A percentile compares a stretch with the other conserved stretches of the same genome.
These are phyloP conservation scores for Clarias fuscus DNA, from an alignment of 2,797 vertebrate genomes.

Conservation along the genomic window DNA sequence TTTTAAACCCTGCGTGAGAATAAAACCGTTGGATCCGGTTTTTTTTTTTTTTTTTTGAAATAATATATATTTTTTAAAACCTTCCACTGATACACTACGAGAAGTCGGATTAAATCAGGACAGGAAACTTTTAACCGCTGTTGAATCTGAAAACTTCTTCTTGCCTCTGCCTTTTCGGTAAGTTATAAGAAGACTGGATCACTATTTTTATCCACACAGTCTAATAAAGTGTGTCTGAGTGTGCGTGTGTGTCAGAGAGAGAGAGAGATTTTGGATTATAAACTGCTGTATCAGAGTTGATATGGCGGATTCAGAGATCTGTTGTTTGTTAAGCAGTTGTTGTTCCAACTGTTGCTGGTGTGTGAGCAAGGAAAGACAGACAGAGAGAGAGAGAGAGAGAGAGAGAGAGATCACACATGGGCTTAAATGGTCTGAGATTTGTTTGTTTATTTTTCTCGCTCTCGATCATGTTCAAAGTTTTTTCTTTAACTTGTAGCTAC, in stretches of 20 bases:
- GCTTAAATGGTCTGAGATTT: too few species aligned
- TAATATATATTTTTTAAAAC: too few species aligned
- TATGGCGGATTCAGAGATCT: neutral
- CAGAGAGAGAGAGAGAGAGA: too few species aligned
- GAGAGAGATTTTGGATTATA: neutral
- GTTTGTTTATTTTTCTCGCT: neutral
- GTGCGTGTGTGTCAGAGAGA: neutral
- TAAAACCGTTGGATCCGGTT: neutral
- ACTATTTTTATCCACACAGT: conserved; percentile 1
- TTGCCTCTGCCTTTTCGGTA: conserved; percentile 65
- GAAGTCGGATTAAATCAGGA: conserved; percentile 25
- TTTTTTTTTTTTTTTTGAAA: neutral
- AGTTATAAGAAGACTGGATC: conserved; percentile 54
- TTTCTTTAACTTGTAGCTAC: neutral
- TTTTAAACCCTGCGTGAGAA: neutral
- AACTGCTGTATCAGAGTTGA: neutral
- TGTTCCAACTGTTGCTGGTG: neutral
- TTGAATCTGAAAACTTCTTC: conserved; percentile 33
- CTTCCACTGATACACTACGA: neutral
- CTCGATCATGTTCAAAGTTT: neutral
- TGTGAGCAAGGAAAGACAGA: neutral
- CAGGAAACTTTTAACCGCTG: conserved; percentile 21
- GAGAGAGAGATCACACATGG: neutral
- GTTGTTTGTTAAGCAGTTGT: neutral
- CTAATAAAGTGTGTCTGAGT: neutral